phyloP scores from a whole-genome alignment of 2,888 invertebrate species.

The Trypoxylon attenuatum region DNA sequence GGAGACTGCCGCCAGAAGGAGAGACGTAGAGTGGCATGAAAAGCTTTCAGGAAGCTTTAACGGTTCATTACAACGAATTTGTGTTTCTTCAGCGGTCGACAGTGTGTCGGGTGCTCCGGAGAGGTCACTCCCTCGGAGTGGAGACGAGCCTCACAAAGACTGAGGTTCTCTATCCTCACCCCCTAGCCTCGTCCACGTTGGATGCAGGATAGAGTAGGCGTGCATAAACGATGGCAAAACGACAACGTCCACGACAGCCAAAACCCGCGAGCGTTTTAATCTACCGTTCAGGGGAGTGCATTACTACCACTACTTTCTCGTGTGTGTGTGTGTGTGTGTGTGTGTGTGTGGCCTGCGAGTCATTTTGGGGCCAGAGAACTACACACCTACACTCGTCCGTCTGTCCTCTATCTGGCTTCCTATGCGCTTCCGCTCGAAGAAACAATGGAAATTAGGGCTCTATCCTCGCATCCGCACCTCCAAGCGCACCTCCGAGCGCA shows the following conservation, averaged over 20 bases:
- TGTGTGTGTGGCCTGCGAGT: constrained; percentile 28
- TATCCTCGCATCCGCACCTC: constrained; percentile 7
- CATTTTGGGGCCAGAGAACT: constrained; percentile 38
- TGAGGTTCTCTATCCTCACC: too few relatives aligned
- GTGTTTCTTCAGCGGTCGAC: constrained; percentile 24
- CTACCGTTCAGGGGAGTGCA: constrained; percentile 47
- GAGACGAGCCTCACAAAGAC: not conserved
- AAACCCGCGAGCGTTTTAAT: constrained; percentile 57
- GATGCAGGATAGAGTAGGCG: not conserved
- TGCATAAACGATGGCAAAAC: constrained; percentile 43
- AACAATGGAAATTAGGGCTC: constrained; percentile 54
- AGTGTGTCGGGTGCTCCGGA: constrained; percentile 10
- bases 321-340: not conserved
- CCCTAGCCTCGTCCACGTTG: too few relatives aligned
- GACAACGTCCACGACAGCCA: constrained; percentile 40
- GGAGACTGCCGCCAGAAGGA: not conserved
- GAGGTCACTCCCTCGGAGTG: constrained; percentile 25
- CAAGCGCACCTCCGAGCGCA: not conserved
- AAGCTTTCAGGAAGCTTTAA: constrained; percentile 24
- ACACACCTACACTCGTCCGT: constrained; percentile 15
- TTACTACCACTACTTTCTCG: constrained; percentile 30
- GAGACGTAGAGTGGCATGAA: not conserved
- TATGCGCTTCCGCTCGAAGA: constrained; percentile 26
- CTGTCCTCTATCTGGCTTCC: constrained; percentile 25
- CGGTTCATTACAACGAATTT: constrained; percentile 34